These are phyloP conservation scores for Caenorhabditis sp. DNA, from an alignment of 2,888 invertebrate genomes.

Conservation along the genomic window DNA sequence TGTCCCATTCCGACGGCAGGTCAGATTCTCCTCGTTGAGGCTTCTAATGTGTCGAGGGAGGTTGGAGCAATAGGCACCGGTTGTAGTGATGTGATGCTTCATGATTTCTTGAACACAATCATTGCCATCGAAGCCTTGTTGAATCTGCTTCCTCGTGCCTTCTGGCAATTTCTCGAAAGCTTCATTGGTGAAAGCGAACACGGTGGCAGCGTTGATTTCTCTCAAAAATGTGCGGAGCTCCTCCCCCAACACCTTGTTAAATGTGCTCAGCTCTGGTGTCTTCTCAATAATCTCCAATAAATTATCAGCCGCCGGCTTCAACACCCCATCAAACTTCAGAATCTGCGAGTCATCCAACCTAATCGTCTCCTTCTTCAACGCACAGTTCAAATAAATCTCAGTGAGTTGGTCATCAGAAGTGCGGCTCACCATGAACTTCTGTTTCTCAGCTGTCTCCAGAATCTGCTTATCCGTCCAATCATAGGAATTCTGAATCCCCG, in stretches of 20 bases:
- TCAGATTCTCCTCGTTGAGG: neutral
- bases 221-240: neutral
- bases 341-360: neutral
- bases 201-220: neutral
- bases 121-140: neutral
- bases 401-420: neutral
- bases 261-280: neutral
- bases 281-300: slow-evolving; percentile 4
- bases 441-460: neutral
- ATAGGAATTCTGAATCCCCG: slow-evolving; percentile 1
- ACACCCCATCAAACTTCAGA: neutral
- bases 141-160: neutral
- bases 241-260: neutral
- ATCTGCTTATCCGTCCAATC: slow-evolving; percentile 4
- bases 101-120: slow-evolving; percentile 2
- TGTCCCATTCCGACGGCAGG: neutral
- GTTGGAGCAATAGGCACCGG: neutral
- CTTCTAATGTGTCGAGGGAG: neutral
- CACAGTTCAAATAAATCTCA: slow-evolving; percentile 8
- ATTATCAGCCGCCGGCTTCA: slow-evolving; percentile 4
- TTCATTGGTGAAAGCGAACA: slow-evolving; percentile 10
- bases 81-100: neutral
- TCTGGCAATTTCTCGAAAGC: slow-evolving; percentile 6
- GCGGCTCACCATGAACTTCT: neutral
- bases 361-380: neutral